phyloP scores from a whole-genome alignment of 2,113 vertebrate genomes.

The Embiotoca jacksoni region DNA sequence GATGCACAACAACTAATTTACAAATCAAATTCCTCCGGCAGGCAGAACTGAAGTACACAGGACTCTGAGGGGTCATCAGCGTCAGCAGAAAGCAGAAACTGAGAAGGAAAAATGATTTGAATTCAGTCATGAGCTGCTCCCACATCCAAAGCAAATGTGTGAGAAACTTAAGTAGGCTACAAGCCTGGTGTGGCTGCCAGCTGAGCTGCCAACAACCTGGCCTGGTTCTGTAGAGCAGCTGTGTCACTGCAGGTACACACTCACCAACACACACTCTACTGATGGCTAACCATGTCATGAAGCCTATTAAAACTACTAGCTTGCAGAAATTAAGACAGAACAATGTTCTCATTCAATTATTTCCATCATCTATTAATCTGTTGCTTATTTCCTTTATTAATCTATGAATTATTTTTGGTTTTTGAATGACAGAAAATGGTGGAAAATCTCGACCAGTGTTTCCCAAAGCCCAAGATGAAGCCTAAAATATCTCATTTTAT shows the following conservation, averaged over 20 bases:
- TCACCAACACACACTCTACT: background rate
- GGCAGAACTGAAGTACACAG: constrained; percentile 12
- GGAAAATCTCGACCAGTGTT: too few species aligned
- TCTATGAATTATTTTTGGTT: too few species aligned
- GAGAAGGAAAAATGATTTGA: constrained; percentile 54
- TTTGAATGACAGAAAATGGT: too few species aligned
- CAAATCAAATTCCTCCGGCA: constrained; percentile 36
- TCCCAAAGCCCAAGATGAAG: too few species aligned
- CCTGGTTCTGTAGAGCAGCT: constrained; percentile 68
- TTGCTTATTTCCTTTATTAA: too few species aligned
- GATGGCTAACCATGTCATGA: background rate
- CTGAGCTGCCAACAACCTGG: constrained; percentile 65
- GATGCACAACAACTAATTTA: constrained; percentile 45
- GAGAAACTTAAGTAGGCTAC: constrained; percentile 74
- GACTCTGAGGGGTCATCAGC: background rate
- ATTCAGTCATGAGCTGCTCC: constrained; percentile 56
- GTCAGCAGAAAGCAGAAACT: constrained; percentile 29
- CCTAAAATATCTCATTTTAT: too few species aligned
- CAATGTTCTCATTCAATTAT: background rate
- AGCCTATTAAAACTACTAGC: constrained; percentile 6
- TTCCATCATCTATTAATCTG: too few species aligned
- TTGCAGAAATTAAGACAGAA: background rate
- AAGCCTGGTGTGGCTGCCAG: constrained; percentile 58
- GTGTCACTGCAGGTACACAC: constrained; percentile 56
- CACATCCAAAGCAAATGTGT: constrained; percentile 70